phyloP scores from a whole-genome alignment of 2,888 invertebrate genomes.

The Orthosia gracilis region DNA sequence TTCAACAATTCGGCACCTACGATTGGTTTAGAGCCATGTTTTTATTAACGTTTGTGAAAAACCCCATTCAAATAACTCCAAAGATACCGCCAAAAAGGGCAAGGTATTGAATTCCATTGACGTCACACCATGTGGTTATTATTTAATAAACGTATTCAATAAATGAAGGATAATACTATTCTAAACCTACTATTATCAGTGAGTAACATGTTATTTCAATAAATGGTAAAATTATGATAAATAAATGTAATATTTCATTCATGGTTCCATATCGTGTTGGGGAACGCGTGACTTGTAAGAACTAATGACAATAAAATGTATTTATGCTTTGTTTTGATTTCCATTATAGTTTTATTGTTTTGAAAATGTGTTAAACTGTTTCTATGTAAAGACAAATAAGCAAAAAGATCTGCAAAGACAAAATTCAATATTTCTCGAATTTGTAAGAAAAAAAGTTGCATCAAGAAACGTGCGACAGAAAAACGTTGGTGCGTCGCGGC shows the following conservation, averaged over 20 bases:
- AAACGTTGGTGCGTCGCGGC: background rate
- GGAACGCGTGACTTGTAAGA: slow-evolving; percentile 20
- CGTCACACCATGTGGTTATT: background rate
- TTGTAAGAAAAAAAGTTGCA: background rate
- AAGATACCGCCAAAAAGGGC: background rate
- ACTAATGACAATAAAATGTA: slow-evolving; percentile 22
- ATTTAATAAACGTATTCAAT: background rate
- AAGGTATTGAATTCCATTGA: background rate
- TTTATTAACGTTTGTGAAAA: background rate
- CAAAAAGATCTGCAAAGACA: background rate
- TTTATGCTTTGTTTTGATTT: slow-evolving; percentile 24
- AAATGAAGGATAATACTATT: slow-evolving; percentile 41
- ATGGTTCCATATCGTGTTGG: slow-evolving; percentile 23
- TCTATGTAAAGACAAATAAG: background rate
- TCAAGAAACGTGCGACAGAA: background rate
- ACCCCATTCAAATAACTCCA: background rate
- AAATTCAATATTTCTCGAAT: background rate
- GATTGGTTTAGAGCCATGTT: too few relatives aligned
- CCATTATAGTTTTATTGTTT: slow-evolving; percentile 2
- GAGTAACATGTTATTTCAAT: slow-evolving; percentile 27
- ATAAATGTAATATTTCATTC: slow-evolving; percentile 52
- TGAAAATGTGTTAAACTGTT: slow-evolving; percentile 17
- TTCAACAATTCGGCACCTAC: background rate
- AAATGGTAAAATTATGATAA: slow-evolving; percentile 12
- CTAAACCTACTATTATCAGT: background rate